Conservation (phyloP, 1,140 invertebrate genomes). For the Atta colombica region DNA sequence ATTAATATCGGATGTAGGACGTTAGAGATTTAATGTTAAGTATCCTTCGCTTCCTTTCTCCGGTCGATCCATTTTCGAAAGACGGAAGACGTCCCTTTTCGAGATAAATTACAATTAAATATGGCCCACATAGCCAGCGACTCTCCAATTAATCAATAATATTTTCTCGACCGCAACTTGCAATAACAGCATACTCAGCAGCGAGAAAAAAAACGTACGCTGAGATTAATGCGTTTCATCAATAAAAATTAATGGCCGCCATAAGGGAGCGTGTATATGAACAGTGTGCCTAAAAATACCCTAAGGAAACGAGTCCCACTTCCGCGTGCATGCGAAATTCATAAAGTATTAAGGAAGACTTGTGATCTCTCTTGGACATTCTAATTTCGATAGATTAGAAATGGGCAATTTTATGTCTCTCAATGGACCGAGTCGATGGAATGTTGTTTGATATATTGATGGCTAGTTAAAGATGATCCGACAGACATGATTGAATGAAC, state of each 20-base stretch:
- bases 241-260: slow-evolving; percentile 51
- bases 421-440: neutral
- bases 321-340: neutral
- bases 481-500: neutral
- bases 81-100: slow-evolving; percentile 16
- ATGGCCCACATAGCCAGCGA: slow-evolving; percentile 16
- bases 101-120: slow-evolving; percentile 58
- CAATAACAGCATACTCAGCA: slow-evolving; percentile 4
- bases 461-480: neutral
- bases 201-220: neutral
- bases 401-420: neutral
- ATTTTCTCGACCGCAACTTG: slow-evolving; percentile 21
- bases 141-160: slow-evolving; percentile 49
- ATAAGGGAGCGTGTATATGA: neutral
- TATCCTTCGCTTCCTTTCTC: slow-evolving; percentile 27
- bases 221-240: slow-evolving; percentile 56
- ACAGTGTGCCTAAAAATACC: slow-evolving; percentile 8
- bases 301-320: neutral
- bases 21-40: slow-evolving; percentile 22
- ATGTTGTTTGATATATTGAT: neutral
- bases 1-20: slow-evolving; percentile 43
- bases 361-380: neutral
- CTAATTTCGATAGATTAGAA: neutral
- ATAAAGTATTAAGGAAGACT: neutral
- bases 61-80: slow-evolving; percentile 10